These are phyloP conservation scores for Anaspis maculata DNA, from an alignment of 2,888 invertebrate genomes.

Conservation along the genomic window DNA sequence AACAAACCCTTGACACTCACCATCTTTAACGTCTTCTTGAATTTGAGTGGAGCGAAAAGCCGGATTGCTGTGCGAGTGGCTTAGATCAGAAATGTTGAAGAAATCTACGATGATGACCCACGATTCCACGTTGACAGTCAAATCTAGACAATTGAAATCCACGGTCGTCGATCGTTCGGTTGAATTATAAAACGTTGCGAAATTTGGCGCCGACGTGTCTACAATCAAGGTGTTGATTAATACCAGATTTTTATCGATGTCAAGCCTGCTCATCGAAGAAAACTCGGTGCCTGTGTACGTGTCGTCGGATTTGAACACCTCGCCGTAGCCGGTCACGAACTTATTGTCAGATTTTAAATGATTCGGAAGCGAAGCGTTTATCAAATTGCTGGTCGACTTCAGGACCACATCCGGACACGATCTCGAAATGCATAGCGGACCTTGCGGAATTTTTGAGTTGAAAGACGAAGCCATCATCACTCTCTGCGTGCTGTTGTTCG, in stretches of 20 bases:
- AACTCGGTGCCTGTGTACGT: slow-evolving; percentile 47
- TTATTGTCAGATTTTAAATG: slow-evolving; percentile 49
- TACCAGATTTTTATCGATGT: slow-evolving; percentile 59
- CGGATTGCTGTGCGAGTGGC: slow-evolving; percentile 1
- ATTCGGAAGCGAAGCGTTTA: slow-evolving; percentile 50
- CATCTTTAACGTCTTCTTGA: background rate
- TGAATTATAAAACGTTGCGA: slow-evolving; percentile 54
- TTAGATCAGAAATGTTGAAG: slow-evolving; percentile 53
- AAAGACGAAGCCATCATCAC: slow-evolving; percentile 64
- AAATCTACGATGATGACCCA: slow-evolving; percentile 95
- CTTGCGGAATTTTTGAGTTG: slow-evolving; percentile 36
- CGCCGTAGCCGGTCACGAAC: slow-evolving; percentile 35
- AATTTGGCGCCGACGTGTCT: slow-evolving; percentile 58
- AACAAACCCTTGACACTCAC: no score
- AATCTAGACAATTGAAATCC: slow-evolving; percentile 85
- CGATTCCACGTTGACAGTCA: slow-evolving; percentile 85
- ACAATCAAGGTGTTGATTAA: slow-evolving; percentile 61
- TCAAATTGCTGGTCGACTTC: slow-evolving; percentile 24
- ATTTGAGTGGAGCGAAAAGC: background rate
- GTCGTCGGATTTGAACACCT: slow-evolving; percentile 5
- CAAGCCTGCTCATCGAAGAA: slow-evolving; percentile 51
- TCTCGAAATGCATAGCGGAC: slow-evolving; percentile 56
- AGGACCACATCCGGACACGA: slow-evolving; percentile 70
- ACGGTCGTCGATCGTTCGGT: slow-evolving; percentile 62
- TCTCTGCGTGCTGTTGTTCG: slow-evolving; percentile 69